A percentile compares a stretch with the other conserved stretches of the same genome.
phyloP scores from a whole-genome alignment of 2,113 vertebrate genomes.

The Fregetta grallaria region DNA sequence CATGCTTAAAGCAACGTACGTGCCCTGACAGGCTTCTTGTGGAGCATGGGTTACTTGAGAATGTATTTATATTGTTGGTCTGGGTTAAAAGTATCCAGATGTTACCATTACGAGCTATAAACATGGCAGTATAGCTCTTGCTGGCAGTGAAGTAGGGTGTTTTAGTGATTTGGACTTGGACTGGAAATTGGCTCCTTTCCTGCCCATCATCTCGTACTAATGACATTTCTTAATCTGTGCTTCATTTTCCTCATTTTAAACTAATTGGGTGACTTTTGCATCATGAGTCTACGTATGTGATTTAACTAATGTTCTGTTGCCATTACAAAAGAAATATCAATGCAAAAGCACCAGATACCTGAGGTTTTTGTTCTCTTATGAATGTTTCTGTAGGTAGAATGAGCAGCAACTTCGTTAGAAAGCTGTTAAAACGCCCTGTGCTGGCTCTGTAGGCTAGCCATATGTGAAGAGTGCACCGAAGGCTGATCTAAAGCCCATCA shows the following conservation, averaged over 20 bases:
- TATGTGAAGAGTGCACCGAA: not conserved
- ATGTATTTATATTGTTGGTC: not conserved
- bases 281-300: rapidly evolving
- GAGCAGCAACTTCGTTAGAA: not conserved
- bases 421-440: not conserved
- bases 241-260: not conserved
- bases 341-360: not conserved
- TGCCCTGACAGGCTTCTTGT: conserved; percentile 13
- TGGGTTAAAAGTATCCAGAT: conserved; percentile 7
- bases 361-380: not conserved
- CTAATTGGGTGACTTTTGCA: not conserved
- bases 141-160: not conserved
- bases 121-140: not conserved
- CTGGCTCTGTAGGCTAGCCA: not conserved
- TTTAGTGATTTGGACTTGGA: not conserved
- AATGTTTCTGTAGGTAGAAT: not conserved
- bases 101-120: not conserved
- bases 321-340: not conserved
- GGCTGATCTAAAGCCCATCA: not conserved
- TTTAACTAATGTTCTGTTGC: not conserved
- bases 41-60: not conserved
- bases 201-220: not conserved
- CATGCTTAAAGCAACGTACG: not conserved
- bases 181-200: not conserved
- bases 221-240: not conserved